A percentile compares a stretch with the other conserved stretches of the same genome.
phyloP scores from a whole-genome alignment of 1,140 invertebrate species.

The Cryptotermes secundus region DNA sequence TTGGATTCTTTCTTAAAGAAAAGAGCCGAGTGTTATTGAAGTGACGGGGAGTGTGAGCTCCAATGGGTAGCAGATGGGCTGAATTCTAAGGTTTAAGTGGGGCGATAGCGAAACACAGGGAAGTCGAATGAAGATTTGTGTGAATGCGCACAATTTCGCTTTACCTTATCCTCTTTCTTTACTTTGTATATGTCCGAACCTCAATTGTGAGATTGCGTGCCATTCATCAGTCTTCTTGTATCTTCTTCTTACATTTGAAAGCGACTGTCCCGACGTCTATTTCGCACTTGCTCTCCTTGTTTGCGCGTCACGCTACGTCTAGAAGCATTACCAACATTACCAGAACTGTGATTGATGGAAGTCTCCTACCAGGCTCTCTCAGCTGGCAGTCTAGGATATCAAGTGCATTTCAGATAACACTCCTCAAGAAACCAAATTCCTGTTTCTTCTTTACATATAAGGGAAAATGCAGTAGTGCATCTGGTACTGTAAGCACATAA shows the following conservation, averaged over 20 bases:
- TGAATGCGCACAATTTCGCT: neutral
- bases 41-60: neutral
- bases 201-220: neutral
- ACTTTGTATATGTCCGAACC: neutral
- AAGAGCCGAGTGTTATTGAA: neutral
- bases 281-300: neutral
- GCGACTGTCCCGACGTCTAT: neutral
- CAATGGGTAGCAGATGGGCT: neutral
- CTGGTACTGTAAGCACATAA: too few relatives aligned
- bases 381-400: neutral
- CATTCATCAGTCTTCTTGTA: neutral
- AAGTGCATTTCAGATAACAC: neutral
- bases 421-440: too few relatives aligned
- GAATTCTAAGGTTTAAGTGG: neutral
- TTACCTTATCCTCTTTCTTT: neutral
- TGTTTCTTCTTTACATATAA: too few relatives aligned
- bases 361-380: neutral
- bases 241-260: neutral
- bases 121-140: conserved; percentile 8
- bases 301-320: neutral
- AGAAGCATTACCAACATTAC: neutral
- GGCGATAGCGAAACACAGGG: neutral
- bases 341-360: neutral
- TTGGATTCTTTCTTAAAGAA: neutral
- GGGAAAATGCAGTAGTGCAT: too few relatives aligned